These are phyloP conservation scores for Dasyurus viverrinus DNA, from an alignment of 2,113 vertebrate species.

Conservation along the genomic window DNA sequence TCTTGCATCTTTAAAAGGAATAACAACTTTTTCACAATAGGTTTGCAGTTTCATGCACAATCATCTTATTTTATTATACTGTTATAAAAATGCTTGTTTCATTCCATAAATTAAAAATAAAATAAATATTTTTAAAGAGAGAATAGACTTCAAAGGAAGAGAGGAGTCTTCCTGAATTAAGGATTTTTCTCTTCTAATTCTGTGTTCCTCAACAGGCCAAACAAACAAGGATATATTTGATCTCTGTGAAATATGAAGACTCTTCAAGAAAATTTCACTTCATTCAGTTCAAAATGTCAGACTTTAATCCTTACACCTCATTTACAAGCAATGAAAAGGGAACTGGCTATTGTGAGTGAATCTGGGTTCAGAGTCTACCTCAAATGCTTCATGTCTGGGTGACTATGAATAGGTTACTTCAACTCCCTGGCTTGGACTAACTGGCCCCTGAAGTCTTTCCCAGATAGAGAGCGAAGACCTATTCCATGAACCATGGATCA, in stretches of 20 bases:
- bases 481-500: too few species aligned
- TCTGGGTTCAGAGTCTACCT: not conserved
- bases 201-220: not conserved
- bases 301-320: not conserved
- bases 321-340: not conserved
- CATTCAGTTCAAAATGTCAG: not conserved
- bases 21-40: too few species aligned
- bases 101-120: too few species aligned
- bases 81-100: too few species aligned
- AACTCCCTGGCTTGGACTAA: not conserved
- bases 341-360: not conserved
- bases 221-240: not conserved
- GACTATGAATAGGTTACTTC: not conserved
- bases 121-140: not conserved
- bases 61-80: too few species aligned
- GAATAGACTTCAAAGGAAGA: slow-evolving; percentile 10
- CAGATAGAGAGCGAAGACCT: not conserved
- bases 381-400: not conserved
- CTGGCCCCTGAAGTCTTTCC: not conserved
- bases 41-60: too few species aligned
- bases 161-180: not conserved
- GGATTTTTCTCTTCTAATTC: not conserved
- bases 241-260: not conserved
- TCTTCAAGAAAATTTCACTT: not conserved
- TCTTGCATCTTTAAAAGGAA: too few species aligned